Conservation (phyloP, 2,113 vertebrate species). For the Lathamus discolor region DNA sequence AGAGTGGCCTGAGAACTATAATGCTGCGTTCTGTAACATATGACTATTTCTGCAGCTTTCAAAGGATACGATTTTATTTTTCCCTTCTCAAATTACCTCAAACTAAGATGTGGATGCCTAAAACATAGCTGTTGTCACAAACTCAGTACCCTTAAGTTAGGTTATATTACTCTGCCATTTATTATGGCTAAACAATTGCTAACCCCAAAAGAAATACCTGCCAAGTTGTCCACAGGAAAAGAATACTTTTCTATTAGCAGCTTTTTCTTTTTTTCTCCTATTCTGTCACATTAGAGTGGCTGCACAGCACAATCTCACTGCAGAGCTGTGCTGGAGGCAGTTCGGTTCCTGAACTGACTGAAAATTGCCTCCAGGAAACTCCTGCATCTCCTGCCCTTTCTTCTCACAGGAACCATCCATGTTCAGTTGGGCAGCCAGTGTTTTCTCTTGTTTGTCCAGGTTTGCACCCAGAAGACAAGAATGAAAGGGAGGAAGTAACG, state of each 20-base stretch:
- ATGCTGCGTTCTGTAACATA: neutral
- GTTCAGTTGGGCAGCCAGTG: neutral
- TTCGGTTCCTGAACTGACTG: neutral
- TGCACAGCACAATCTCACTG: neutral
- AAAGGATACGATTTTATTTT: neutral
- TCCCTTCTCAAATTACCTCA: neutral
- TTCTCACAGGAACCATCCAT: neutral
- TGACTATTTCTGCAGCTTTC: neutral
- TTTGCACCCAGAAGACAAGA: neutral
- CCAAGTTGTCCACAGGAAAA: neutral
- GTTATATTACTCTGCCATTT: neutral
- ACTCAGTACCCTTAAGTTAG: neutral
- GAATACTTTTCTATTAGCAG: neutral
- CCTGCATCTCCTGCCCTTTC: neutral
- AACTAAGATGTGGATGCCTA: neutral
- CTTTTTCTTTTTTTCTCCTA: neutral
- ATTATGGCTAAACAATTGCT: neutral
- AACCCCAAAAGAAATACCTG: neutral
- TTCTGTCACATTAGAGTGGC: neutral
- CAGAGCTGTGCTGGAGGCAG: neutral
- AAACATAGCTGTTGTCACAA: neutral
- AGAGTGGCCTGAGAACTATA: slow-evolving; percentile 1
- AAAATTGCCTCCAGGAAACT: neutral
- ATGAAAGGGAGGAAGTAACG: neutral
- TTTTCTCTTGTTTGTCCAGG: neutral